Base-by-base conservation (phyloP, 2,113 vertebrate species). In the Ctenodactylus gundi region DNA sequence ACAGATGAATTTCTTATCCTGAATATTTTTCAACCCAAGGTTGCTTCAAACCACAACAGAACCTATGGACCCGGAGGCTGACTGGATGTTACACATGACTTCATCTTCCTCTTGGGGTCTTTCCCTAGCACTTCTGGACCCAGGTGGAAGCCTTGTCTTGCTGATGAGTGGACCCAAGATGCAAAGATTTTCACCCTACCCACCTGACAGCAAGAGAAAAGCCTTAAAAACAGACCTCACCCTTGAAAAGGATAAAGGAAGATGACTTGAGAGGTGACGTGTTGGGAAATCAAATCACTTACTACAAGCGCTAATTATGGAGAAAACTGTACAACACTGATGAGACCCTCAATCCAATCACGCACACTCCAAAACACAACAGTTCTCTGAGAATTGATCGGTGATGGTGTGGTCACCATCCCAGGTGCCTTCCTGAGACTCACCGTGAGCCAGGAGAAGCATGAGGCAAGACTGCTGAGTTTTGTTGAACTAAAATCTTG, bases 71-170 rank as follows among this genome's bases (percentile, higher is more conserved):
- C 7, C 20, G 3, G 3, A 18, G 3, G 20, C 20, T 3, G 5
- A 6, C 25, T 11, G 1, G 1, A 2, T 2, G 9, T 0, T 0
- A 1, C 11, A 23, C 0, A 1, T 0, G 17, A 7, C 85, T 21
- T 58, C 0, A 31, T 21, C 8, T 18, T 15, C 0, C 6, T 15
- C 0, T 4, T n/a, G n/a, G 0, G 0, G 2, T 0, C 0, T 20
- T 41, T 39, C 67, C 7, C 12, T 6, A 72, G 6, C 15, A 3
- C 4, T 36, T 39, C 31, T n/a, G 3, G 5, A 23, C 0, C 8
- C 12, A 0, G 1, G 17, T 0, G 41, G 55, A 1, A 0, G 3
- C 10, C 55, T 36, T 4, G 13, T 55, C 58, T 15, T 0, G 0
- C 46, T 1, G 34, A 21, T 1, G 46, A 18, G 44, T 13, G 1